Base-by-base conservation (phyloP, 2,888 invertebrate species). In the Sylvicola fuscatus region DNA sequence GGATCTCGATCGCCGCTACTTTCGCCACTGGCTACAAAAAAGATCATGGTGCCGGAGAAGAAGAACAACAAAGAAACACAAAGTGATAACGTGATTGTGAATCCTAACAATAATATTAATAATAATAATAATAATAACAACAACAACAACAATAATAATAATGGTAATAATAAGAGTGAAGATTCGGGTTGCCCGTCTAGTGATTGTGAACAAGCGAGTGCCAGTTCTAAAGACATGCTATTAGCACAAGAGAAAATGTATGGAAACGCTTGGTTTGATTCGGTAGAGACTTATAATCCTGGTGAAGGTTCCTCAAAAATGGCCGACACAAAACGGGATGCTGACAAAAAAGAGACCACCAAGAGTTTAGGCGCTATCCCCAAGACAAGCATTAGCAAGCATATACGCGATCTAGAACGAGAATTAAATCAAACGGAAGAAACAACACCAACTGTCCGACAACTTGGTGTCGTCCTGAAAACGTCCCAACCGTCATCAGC, bases 141-240 rank as follows among this genome's bases (percentile, higher is more conserved):
- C n/a, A 10, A 11, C 13, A 31, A 42, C 36, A 40, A 45, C 43
- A 35, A 52, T 47, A 43, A 41, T 47, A 40, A 40, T 40, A 43
- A 42, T 39, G 41, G 41, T 40, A 53, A 47, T 42, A 53, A 52
- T 42, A 57, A 50, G 43, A 58, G 57, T 39, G 58, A 68, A 43
- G 68, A 68, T 34, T 57, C 58, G 1, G 57, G 56, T 7, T 57
- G 57, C 37, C 54, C 57, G 4, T 56, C 58, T 5, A 59, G 58
- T 42, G 58, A 59, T 40, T 56, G 57, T 41, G 74, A 75, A 47
- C 67, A 70, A 48, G 65, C 68, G 30, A 75, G 73, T 49, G 73
- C 72, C 16, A 72, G 71, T 47, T 76, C 76, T 11, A 76, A 76
- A 57, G 77, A 77, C 53, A 68, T 72, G 45, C 58, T 75, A 11